phyloP scores from a whole-genome alignment of 2,113 vertebrate species.

The Vireo altiloquus region DNA sequence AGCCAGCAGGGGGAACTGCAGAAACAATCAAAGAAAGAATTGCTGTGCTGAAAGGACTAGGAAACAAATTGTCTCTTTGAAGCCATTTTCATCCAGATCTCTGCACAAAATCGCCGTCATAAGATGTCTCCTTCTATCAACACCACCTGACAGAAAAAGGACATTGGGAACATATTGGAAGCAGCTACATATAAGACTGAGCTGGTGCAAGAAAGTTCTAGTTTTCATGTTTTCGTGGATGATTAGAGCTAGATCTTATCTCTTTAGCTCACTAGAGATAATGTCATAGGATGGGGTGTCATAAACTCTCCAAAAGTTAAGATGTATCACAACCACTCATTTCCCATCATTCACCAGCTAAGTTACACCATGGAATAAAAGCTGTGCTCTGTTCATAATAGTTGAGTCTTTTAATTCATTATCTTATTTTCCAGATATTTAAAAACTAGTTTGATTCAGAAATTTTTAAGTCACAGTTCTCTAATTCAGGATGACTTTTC shows the following conservation, averaged over 20 bases:
- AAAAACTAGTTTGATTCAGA: background rate
- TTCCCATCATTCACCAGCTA: background rate
- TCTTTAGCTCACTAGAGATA: background rate
- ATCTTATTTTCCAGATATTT: background rate
- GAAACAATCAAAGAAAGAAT: background rate
- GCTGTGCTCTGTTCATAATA: background rate
- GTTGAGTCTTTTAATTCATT: background rate
- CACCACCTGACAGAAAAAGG: background rate
- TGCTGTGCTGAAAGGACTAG: background rate
- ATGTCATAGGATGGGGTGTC: background rate
- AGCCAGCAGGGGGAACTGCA: background rate
- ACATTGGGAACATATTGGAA: background rate
- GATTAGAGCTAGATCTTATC: background rate
- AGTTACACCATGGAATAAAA: background rate
- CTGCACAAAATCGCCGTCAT: background rate
- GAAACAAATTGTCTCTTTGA: background rate
- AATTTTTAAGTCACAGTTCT: background rate
- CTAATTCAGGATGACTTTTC: background rate
- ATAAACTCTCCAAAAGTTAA: background rate
- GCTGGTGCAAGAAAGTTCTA: background rate
- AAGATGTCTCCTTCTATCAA: background rate
- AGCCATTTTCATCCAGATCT: background rate
- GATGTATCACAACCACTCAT: background rate
- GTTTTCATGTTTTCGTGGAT: background rate
- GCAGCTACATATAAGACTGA: background rate